Evolutionary conservation across 2,888 invertebrate genomes (phyloP), one percentile per base, ranked within the genome.

Genomic region (Campopleginae sp.): DNA sequence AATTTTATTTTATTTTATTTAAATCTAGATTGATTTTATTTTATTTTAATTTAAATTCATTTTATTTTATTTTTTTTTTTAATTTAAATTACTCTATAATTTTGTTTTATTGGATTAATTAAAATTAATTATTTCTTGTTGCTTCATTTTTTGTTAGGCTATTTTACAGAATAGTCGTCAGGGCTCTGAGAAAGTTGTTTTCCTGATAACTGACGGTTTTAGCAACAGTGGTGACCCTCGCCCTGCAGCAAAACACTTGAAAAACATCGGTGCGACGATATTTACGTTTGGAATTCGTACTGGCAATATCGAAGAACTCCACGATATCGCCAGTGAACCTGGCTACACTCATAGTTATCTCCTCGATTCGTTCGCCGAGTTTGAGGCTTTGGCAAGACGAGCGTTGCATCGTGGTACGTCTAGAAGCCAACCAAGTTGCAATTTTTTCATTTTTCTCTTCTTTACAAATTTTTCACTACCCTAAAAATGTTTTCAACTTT

Each of bases 131-230:
- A 12, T 54, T 23, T 12, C 0, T 54, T 12, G 54, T 76, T 38
- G 51, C 65, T 83, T 77, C 33, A 58, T 68, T 79, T 84, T 80
- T 68, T 90, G 89, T 27, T 87, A 95, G 94, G 93, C 94, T 79
- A 95, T 95, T 71, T 94, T 95, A 42, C 91, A 93, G 68, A 92
- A 92, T 8, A 92, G 94, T 31, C 93, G 95, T 23, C 90, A 93
- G 38, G 92, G 93, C 31, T 94, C 95, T 3, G 95, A 94, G 87
- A 96, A 96, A 90, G 95, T 96, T 0, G 94, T 96, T 12, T 96
- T 96, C 89, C 93, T 96, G 4, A 95, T 96, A 86, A 96, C 96
- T 0, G 96, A 96, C 89, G 96, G 96, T 17, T 96, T 96, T 90
- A 96, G 96, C 7, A 96, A 96, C 91, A 96, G 96, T 1, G 96